A percentile compares a stretch with the other conserved stretches of the same genome.
Conservation (phyloP, 2,797 vertebrate species). For the Silurus aristotelis region DNA sequence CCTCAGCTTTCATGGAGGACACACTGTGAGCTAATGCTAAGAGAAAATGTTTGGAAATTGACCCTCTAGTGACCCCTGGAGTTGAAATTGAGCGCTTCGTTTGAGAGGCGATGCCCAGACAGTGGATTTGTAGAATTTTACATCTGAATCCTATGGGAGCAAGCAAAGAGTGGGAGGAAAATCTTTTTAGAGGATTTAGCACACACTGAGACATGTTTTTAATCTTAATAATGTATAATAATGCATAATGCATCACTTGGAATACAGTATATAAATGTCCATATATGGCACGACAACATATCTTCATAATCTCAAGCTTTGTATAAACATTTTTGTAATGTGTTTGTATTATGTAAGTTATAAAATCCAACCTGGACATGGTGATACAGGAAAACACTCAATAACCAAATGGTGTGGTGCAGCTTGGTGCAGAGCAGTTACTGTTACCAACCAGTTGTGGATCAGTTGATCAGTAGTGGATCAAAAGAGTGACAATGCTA, state of each 20-base stretch:
- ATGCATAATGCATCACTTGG: background rate
- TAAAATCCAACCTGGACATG: background rate
- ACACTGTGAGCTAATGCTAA: slow-evolving; percentile 8
- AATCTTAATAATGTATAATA: background rate
- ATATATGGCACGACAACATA: background rate
- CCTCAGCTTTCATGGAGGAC: slow-evolving; percentile 8
- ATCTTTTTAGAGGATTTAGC: background rate
- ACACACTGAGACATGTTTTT: no score
- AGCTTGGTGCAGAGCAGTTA: background rate
- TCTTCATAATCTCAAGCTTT: background rate
- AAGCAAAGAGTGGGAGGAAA: no score
- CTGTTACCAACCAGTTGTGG: background rate
- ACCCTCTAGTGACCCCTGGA: slow-evolving; percentile 54
- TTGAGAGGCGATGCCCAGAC: background rate
- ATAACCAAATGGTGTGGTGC: background rate
- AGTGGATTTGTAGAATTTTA: background rate
- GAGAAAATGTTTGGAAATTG: background rate
- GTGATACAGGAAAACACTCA: background rate
- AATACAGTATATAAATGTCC: background rate
- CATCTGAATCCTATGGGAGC: background rate
- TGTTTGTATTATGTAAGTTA: background rate
- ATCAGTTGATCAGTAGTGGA: background rate
- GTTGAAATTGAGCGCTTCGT: background rate
- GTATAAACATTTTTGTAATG: background rate
- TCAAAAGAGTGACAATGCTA: background rate